phyloP scores from a whole-genome alignment of 2,113 vertebrate genomes.

The Erpornis zantholeuca region DNA sequence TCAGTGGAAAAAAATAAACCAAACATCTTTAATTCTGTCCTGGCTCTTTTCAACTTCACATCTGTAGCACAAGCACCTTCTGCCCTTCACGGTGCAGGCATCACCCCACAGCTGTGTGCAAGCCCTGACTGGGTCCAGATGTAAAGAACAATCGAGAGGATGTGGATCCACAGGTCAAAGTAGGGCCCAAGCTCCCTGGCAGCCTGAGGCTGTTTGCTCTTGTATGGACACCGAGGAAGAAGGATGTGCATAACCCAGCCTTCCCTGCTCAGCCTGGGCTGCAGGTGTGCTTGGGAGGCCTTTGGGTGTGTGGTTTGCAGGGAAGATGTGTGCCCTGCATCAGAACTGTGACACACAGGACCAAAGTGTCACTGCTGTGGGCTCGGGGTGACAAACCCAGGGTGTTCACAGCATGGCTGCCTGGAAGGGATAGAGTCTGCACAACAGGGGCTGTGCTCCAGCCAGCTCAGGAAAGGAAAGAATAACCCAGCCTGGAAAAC shows the following conservation, averaged over 20 bases:
- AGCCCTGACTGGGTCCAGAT: neutral
- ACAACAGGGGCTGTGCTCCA: neutral
- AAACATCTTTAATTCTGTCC: neutral
- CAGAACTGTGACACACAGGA: neutral
- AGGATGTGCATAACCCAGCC: neutral
- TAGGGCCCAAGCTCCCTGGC: too few relatives aligned
- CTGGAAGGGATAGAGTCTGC: neutral
- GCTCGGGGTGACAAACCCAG: neutral
- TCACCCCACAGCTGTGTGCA: neutral
- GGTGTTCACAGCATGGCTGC: neutral
- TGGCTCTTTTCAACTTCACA: neutral
- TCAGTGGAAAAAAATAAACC: neutral
- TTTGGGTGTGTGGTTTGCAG: neutral
- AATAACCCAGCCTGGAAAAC: neutral
- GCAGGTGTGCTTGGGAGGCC: neutral
- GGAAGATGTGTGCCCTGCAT: fast-evolving
- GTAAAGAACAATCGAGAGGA: neutral
- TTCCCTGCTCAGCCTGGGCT: neutral
- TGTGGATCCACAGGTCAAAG: neutral
- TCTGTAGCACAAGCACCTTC: neutral
- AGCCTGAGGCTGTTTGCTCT: neutral
- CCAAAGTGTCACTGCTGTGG: neutral
- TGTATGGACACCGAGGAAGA: neutral
- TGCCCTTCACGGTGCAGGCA: neutral
- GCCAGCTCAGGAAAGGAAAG: neutral